Conservation (phyloP, 2,888 invertebrate species). For the Spilosoma lubricipeda region DNA sequence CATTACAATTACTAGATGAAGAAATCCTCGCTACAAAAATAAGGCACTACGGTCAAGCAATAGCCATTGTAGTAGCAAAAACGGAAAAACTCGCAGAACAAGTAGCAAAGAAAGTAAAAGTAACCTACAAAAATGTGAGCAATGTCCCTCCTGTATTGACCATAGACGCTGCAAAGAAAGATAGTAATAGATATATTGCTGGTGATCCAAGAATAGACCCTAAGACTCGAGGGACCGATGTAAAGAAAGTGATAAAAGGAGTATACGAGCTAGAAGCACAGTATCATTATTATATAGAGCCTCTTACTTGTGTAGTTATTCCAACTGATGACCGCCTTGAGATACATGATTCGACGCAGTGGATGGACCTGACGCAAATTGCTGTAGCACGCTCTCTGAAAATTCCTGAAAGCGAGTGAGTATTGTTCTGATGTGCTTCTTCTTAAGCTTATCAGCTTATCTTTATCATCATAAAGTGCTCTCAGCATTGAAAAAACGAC, state of each 20-base stretch:
- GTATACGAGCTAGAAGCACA: conserved; percentile 87
- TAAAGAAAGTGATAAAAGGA: conserved; percentile 84
- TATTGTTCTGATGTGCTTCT: conserved; percentile 18
- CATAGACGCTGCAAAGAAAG: conserved; percentile 77
- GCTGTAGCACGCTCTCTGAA: conserved; percentile 85
- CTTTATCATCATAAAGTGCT: no score
- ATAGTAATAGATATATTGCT: conserved; percentile 66
- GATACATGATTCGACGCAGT: conserved; percentile 88
- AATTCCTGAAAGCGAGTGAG: conserved; percentile 86
- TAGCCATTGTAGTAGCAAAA: conserved; percentile 89
- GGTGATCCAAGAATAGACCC: conserved; percentile 62
- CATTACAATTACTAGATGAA: conserved; percentile 75
- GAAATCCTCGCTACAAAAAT: conserved; percentile 86
- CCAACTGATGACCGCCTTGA: conserved; percentile 90
- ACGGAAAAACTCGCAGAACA: conserved; percentile 83
- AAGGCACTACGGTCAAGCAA: conserved; percentile 88
- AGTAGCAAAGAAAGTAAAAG: conserved; percentile 86
- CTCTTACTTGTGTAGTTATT: conserved; percentile 87
- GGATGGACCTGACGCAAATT: conserved; percentile 87
- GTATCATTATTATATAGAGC: conserved; percentile 92
- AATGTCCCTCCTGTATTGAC: conserved; percentile 67
- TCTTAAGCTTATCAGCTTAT: no score
- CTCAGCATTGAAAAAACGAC: no score
- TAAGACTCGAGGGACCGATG: conserved; percentile 66
- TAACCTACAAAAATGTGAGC: conserved; percentile 82